Evolutionary conservation across 2,888 invertebrate species (phyloP).

Genomic region (Congeria kusceri): DNA sequence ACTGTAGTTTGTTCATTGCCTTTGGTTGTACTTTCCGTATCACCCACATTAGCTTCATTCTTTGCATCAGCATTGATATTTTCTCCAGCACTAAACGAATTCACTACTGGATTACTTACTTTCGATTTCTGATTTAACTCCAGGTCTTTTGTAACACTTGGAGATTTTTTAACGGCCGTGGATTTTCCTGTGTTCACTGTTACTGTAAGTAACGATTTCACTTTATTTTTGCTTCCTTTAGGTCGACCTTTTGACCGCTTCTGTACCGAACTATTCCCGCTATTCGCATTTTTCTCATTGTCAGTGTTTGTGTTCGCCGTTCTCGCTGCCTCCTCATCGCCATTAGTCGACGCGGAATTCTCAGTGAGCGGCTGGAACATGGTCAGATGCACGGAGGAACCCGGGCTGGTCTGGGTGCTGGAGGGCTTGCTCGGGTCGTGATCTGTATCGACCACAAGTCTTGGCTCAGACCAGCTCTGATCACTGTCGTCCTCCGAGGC

Average conservation of each 20-base stretch:
- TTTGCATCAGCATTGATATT: background rate
- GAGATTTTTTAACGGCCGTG: no score
- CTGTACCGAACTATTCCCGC: background rate
- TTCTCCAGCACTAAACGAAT: background rate
- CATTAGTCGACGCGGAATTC: background rate
- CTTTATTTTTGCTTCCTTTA: slow-evolving; percentile 37
- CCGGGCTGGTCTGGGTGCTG: slow-evolving; percentile 43
- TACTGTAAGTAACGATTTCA: background rate
- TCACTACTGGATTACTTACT: background rate
- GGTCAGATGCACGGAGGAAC: slow-evolving; percentile 36
- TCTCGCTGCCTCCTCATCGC: background rate
- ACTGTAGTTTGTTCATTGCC: slow-evolving; percentile 25
- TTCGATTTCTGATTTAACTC: background rate
- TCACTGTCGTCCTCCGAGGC: background rate
- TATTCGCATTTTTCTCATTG: no score
- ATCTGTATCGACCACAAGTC: background rate
- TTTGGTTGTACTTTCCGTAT: background rate
- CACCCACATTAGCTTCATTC: background rate
- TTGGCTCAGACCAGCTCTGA: background rate
- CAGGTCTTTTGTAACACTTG: background rate
- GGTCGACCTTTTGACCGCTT: slow-evolving; percentile 27
- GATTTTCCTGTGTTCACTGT: no score
- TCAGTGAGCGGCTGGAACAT: slow-evolving; percentile 56
- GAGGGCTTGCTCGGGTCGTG: slow-evolving; percentile 22
- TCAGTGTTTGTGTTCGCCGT: background rate